These are phyloP conservation scores for Hololepta plana DNA, from an alignment of 2,888 invertebrate genomes.

Conservation along the genomic window DNA sequence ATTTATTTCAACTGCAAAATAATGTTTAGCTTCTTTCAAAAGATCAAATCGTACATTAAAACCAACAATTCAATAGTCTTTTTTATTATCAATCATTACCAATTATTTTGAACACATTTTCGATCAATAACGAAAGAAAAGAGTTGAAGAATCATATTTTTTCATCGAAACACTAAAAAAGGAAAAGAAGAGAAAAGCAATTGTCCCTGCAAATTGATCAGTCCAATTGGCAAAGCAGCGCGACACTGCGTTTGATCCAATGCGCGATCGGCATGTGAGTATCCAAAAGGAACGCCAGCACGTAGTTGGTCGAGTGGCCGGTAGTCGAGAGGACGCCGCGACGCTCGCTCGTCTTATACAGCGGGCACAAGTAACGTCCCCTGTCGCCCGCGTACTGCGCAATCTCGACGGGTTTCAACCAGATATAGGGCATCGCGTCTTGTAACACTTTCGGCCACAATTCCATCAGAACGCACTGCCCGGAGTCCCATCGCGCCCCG, in stretches of 20 bases:
- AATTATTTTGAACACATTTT: too few relatives aligned
- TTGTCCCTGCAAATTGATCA: too few relatives aligned
- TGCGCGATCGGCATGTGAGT: conserved; percentile 46
- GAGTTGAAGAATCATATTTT: too few relatives aligned
- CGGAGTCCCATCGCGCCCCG: conserved; percentile 69
- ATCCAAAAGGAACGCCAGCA: conserved; percentile 51
- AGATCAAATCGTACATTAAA: too few relatives aligned
- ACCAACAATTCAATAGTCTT: too few relatives aligned
- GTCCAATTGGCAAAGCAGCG: conserved; percentile 57
- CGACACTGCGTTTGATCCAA: conserved; percentile 69
- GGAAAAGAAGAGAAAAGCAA: too few relatives aligned
- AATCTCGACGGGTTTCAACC: conserved; percentile 45
- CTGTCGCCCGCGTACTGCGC: conserved; percentile 30
- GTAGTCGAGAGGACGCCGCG: conserved; percentile 63
- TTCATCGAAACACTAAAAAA: too few relatives aligned
- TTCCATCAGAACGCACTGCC: conserved; percentile 42
- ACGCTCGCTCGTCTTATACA: conserved; percentile 66
- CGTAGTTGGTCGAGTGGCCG: conserved; percentile 73
- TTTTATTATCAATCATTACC: too few relatives aligned
- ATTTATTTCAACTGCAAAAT: too few relatives aligned
- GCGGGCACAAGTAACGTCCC: conserved; percentile 47
- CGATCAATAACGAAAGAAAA: too few relatives aligned
- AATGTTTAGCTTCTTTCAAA: too few relatives aligned
- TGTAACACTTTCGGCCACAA: conserved; percentile 64
- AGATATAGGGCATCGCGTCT: conserved; percentile 60